A percentile compares a stretch with the other conserved stretches of the same genome.
Conservation (phyloP, 2,797 vertebrate species). For the Hypotaenidia philippensis region DNA sequence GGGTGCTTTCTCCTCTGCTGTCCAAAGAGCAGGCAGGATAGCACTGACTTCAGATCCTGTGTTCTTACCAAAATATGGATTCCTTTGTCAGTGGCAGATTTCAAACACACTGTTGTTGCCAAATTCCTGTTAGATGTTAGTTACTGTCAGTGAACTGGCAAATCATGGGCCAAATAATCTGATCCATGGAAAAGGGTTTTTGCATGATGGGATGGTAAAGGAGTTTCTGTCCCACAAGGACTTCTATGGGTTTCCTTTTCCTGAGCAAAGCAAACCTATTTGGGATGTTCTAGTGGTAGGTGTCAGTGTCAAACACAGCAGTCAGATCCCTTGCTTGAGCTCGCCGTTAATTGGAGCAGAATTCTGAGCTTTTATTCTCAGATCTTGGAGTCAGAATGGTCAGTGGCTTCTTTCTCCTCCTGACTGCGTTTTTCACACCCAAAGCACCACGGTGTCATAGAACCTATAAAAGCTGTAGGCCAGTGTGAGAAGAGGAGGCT, state of each 20-base stretch:
- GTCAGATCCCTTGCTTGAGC: neutral
- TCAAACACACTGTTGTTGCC: neutral
- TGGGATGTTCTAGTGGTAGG: neutral
- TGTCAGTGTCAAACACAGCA: neutral
- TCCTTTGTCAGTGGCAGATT: neutral
- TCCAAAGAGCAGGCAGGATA: neutral
- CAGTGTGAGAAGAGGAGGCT: too few species aligned
- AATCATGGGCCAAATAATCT: neutral
- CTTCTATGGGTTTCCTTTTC: neutral
- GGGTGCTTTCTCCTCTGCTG: neutral
- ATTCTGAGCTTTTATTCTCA: neutral
- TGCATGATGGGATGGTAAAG: neutral
- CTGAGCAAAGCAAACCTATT: neutral
- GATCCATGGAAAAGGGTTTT: accelerated
- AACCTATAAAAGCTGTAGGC: neutral
- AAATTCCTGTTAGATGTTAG: neutral
- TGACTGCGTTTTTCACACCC: neutral
- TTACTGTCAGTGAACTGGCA: neutral
- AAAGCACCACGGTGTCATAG: neutral
- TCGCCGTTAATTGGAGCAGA: neutral
- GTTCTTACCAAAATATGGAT: neutral
- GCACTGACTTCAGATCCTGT: neutral
- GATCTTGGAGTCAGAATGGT: neutral
- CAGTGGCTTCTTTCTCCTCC: neutral
- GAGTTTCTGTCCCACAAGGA: neutral